A percentile compares a stretch with the other conserved stretches of the same genome.
These are phyloP conservation scores for Ciconia stormi DNA, from an alignment of 2,113 vertebrate genomes.

Conservation along the genomic window DNA sequence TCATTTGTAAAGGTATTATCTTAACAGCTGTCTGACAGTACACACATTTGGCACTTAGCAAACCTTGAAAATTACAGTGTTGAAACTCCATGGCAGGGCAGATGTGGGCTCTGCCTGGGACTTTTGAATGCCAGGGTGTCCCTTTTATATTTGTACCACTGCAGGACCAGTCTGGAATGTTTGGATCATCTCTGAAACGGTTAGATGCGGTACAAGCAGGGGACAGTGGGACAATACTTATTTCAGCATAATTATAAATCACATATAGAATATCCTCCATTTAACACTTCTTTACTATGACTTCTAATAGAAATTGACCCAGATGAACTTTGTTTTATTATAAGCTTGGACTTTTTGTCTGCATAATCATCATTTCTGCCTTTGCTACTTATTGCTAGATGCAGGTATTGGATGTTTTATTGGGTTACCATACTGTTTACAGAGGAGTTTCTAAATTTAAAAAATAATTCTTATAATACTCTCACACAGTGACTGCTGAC, in stretches of 20 bases:
- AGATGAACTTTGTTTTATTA: not conserved
- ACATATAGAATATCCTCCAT: not conserved
- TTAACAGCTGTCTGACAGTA: not conserved
- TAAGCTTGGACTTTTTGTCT: not conserved
- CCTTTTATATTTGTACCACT: not conserved
- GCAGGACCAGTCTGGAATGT: not conserved
- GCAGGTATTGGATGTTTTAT: not conserved
- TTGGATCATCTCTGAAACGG: not conserved
- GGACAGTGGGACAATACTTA: not conserved
- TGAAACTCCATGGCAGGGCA: not conserved
- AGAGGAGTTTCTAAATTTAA: not conserved
- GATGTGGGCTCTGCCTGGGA: not conserved
- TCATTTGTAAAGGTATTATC: not conserved
- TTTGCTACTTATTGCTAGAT: not conserved
- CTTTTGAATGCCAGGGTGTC: not conserved
- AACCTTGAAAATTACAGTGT: not conserved
- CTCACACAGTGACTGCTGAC: not conserved
- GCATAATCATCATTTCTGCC: not conserved
- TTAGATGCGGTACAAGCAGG: not conserved
- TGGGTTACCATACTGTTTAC: not conserved
- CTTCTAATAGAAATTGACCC: not conserved
- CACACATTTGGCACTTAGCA: not conserved
- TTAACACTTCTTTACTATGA: not conserved
- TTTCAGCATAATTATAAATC: not conserved
- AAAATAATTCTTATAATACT: not conserved